Conservation (phyloP, 2,113 vertebrate species). For the Carlito syrichta region DNA sequence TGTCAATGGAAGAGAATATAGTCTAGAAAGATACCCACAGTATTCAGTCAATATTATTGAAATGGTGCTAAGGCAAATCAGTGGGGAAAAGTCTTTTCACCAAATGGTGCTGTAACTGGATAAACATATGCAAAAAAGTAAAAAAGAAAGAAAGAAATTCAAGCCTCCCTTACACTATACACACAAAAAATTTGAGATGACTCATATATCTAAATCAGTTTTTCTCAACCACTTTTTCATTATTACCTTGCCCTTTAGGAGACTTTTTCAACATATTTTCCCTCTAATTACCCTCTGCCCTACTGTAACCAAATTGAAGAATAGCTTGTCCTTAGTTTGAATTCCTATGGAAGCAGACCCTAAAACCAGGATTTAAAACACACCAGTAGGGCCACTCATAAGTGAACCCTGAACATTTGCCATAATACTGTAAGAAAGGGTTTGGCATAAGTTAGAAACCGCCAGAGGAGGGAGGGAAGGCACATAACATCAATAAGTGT, state of each 20-base stretch:
- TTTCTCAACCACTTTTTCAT: neutral
- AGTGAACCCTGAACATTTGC: no score
- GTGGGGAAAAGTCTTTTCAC: neutral
- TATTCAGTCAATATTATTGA: neutral
- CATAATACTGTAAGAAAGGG: no score
- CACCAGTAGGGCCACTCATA: no score
- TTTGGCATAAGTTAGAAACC: no score
- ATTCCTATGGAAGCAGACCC: neutral
- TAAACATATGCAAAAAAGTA: neutral
- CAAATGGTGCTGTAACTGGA: neutral
- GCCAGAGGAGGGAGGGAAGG: no score
- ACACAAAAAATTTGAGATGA: neutral
- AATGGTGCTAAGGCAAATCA: neutral
- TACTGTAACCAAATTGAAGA: neutral
- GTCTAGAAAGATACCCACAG: no score
- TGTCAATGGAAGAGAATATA: neutral
- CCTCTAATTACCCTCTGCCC: accelerated
- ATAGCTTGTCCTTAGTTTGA: neutral
- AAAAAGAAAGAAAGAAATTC: neutral
- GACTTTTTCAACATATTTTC: neutral
- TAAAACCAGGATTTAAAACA: neutral
- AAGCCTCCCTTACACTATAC: neutral
- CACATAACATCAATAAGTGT: no score
- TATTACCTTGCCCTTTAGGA: neutral
- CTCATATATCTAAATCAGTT: neutral